Percentiles rank a stretch among this genome's conserved stretches.
These are phyloP conservation scores for Cephalopachus bancanus DNA, from an alignment of 2,797 vertebrate genomes.

Conservation along the genomic window DNA sequence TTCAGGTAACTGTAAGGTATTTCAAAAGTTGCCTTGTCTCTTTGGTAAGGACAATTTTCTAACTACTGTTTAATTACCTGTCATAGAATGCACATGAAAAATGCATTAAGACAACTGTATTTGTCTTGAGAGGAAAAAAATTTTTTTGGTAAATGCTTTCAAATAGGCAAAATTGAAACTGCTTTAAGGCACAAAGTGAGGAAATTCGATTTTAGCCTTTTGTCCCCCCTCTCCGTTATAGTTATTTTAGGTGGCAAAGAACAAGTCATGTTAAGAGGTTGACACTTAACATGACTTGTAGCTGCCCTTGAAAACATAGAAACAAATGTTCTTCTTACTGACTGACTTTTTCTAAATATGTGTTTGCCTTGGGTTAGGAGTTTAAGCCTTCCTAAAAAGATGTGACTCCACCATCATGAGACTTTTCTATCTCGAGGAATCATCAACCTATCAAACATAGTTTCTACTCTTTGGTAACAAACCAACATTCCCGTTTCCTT, in stretches of 20 bases:
- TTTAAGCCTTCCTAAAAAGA: not conserved
- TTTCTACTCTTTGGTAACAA: slow-evolving; percentile 12
- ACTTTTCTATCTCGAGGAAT: not conserved
- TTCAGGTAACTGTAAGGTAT: slow-evolving; percentile 46
- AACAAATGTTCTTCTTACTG: slow-evolving; percentile 21
- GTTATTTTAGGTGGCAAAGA: slow-evolving; percentile 60
- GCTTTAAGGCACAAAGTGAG: not conserved
- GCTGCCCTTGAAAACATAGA: slow-evolving; percentile 62
- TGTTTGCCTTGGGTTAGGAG: not conserved
- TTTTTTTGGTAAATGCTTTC: not conserved
- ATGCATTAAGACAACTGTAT: slow-evolving; percentile 50
- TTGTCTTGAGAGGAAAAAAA: slow-evolving; percentile 70
- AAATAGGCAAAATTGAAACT: slow-evolving; percentile 56
- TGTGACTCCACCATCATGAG: not conserved
- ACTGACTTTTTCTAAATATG: not conserved
- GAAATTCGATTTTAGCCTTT: slow-evolving; percentile 49
- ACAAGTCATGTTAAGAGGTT: slow-evolving; percentile 62
- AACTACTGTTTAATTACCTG: slow-evolving; percentile 73
- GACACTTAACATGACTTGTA: not conserved
- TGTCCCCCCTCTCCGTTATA: not conserved
- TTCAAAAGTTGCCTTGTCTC: slow-evolving; percentile 71
- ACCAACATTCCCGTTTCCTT: not conserved
- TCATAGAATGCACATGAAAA: slow-evolving; percentile 68
- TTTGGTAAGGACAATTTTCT: slow-evolving; percentile 78
- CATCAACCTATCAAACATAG: not conserved